These are phyloP conservation scores for Dromaius novaehollandiae DNA, from an alignment of 2,113 vertebrate genomes.

Conservation along the genomic window DNA sequence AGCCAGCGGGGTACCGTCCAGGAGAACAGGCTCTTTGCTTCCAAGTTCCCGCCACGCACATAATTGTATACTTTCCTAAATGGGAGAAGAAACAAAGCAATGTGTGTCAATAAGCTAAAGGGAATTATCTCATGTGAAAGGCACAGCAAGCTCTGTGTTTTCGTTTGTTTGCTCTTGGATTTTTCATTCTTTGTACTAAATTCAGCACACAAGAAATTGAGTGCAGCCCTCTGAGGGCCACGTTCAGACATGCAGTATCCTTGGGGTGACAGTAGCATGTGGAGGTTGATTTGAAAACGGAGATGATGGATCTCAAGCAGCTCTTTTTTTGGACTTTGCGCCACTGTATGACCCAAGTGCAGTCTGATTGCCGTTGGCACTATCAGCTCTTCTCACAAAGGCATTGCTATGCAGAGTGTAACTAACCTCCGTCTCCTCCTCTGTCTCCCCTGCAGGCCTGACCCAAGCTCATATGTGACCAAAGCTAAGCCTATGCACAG, in stretches of 20 bases:
- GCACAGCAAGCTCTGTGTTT: constrained; percentile 24
- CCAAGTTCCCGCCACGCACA: background rate
- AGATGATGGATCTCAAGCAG: background rate
- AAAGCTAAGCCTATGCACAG: background rate
- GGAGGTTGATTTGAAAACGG: background rate
- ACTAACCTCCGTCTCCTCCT: background rate
- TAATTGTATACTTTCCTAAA: background rate
- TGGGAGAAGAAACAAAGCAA: background rate
- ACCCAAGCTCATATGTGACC: background rate
- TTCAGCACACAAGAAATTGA: background rate
- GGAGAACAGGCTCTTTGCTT: background rate
- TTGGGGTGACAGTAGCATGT: background rate
- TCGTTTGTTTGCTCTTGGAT: background rate
- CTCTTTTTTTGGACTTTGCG: background rate
- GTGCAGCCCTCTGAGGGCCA: background rate
- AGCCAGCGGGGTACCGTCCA: background rate
- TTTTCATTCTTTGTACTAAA: constrained; percentile 7
- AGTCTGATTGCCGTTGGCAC: background rate
- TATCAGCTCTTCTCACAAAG: background rate
- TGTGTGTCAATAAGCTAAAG: background rate
- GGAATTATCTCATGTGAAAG: constrained; percentile 7
- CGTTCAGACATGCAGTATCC: background rate
- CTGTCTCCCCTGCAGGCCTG: background rate
- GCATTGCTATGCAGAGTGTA: background rate
- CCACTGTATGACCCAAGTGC: background rate